Percentiles rank a stretch among this genome's conserved stretches.
These are phyloP conservation scores for Elachura formosa DNA, from an alignment of 2,113 vertebrate species.

Conservation along the genomic window DNA sequence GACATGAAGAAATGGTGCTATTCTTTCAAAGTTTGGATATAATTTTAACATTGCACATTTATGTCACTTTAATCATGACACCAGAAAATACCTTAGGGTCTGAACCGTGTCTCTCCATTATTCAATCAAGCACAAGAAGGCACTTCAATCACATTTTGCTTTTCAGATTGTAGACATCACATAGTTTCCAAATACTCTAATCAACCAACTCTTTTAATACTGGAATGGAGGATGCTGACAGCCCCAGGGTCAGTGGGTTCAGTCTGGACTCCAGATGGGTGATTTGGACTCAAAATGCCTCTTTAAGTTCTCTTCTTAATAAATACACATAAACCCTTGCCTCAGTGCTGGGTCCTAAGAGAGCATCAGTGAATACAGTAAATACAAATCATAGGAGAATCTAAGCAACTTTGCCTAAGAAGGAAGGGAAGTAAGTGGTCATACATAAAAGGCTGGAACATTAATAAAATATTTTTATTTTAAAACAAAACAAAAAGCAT, in stretches of 20 bases:
- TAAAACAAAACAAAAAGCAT: background rate
- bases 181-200: background rate
- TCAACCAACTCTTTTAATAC: background rate
- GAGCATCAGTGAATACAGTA: background rate
- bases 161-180: background rate
- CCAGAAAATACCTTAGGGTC: background rate
- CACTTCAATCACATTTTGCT: background rate
- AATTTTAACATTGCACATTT: background rate
- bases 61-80: background rate
- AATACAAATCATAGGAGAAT: background rate
- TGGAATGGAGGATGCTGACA: background rate
- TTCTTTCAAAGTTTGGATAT: background rate
- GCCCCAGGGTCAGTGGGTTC: background rate
- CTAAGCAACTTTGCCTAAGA: background rate
- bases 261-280: background rate
- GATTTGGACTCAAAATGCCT: background rate
- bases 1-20: background rate
- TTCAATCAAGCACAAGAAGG: background rate
- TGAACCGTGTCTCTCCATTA: background rate
- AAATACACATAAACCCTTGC: background rate
- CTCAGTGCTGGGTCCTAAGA: background rate
- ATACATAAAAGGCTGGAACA: background rate
- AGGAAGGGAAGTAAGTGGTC: background rate
- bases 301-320: background rate
- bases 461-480: background rate